Conservation (phyloP, 2,797 vertebrate species). For the Urosaurus nigricauda region DNA sequence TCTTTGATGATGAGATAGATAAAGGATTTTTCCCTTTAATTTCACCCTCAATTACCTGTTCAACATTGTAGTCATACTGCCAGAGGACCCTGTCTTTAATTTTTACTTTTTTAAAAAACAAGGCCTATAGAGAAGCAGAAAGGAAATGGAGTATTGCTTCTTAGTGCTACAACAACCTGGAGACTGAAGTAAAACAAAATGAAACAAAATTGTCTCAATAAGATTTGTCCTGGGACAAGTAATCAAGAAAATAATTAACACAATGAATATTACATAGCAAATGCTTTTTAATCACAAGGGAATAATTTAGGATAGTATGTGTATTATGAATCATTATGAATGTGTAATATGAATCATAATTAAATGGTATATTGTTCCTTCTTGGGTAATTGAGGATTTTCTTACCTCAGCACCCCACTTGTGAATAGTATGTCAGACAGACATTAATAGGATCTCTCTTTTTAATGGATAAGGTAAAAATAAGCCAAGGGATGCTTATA, state of each 20-base stretch:
- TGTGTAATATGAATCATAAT: slow-evolving; percentile 14
- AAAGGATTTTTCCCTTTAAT: slow-evolving; percentile 2
- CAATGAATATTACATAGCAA: slow-evolving; percentile 27
- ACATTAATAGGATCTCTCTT: not conserved
- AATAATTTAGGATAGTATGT: slow-evolving; percentile 39
- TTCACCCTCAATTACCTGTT: slow-evolving; percentile 38
- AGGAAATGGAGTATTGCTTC: not conserved
- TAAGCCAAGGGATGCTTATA: not conserved
- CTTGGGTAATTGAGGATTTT: slow-evolving; percentile 1
- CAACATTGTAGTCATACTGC: slow-evolving; percentile 13
- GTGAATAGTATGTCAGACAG: slow-evolving; percentile 11
- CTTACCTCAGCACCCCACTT: not conserved
- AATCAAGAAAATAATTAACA: slow-evolving; percentile 40
- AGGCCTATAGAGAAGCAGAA: not conserved
- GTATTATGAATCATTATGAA: slow-evolving; percentile 14
- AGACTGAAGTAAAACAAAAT: not conserved
- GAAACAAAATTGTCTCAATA: not conserved
- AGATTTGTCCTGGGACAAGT: slow-evolving; percentile 32
- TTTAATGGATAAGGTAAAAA: not conserved
- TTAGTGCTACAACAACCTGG: not conserved
- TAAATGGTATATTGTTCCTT: slow-evolving; percentile 20
- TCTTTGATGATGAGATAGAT: slow-evolving; percentile 1
- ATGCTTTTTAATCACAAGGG: not conserved
- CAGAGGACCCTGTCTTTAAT: not conserved
- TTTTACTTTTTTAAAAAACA: not conserved